Percentiles rank a stretch among this genome's conserved stretches.
These are phyloP conservation scores for Chironomus tentans DNA, from an alignment of 2,888 invertebrate genomes.

Conservation along the genomic window DNA sequence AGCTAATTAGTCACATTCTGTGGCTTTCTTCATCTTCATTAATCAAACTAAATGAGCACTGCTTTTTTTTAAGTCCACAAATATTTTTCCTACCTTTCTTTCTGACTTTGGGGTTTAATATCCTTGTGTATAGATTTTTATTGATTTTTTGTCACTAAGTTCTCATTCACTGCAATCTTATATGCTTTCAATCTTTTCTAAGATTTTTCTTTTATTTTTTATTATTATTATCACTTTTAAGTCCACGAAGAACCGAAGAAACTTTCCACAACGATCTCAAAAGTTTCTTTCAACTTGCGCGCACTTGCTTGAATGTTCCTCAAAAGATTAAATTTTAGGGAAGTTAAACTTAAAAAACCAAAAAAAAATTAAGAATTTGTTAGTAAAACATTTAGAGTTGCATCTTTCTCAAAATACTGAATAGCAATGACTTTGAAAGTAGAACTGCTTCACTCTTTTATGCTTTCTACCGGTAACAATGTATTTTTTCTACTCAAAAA, in stretches of 20 bases:
- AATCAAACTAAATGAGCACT: neutral
- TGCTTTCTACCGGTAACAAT: constrained; percentile 35
- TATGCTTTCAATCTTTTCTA: neutral
- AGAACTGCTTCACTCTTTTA: constrained; percentile 42
- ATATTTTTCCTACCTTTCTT: neutral
- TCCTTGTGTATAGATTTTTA: neutral
- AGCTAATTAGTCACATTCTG: neutral
- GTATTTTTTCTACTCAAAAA: constrained; percentile 17
- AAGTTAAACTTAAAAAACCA: neutral
- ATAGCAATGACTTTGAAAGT: constrained; percentile 43
- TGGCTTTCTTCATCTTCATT: neutral
- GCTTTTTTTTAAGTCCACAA: neutral
- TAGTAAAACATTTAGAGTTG: neutral
- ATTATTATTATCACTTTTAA: neutral
- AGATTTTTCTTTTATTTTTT: neutral
- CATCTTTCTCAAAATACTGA: constrained; percentile 17
- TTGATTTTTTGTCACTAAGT: neutral
- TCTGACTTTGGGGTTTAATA: neutral
- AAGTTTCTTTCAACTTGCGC: neutral
- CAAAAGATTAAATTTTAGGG: neutral
- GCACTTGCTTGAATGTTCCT: neutral
- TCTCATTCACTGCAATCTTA: neutral
- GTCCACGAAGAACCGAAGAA: neutral
- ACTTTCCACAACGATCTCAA: neutral
- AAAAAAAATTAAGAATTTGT: neutral